These are phyloP conservation scores for Montipora efflorescens DNA, from an alignment of 64 coral and sea anemone species.

Conservation along the genomic window DNA sequence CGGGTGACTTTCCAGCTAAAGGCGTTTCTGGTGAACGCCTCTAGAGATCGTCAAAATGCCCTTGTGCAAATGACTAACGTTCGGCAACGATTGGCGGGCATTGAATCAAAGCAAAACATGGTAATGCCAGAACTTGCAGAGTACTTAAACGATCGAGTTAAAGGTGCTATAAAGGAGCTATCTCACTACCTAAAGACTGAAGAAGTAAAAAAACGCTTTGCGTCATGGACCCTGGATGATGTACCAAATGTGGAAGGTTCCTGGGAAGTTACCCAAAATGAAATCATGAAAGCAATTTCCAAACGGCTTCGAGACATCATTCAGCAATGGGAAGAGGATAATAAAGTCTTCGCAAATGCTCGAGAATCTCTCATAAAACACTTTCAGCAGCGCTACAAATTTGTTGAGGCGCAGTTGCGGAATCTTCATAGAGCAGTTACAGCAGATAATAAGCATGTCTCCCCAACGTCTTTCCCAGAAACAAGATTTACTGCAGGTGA, in stretches of 20 bases:
- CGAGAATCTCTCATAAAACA: neutral
- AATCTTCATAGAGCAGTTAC: neutral
- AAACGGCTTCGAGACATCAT: neutral
- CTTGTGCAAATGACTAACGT: neutral
- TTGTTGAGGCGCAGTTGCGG: neutral
- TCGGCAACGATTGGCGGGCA: neutral
- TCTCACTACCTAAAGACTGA: neutral
- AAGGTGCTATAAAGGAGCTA: neutral
- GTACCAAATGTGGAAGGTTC: neutral
- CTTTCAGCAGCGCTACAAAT: slow-evolving; percentile 20
- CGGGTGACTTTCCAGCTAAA: neutral
- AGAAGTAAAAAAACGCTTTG: neutral
- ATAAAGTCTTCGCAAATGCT: slow-evolving; percentile 12
- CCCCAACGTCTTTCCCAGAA: neutral
- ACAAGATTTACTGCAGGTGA: neutral
- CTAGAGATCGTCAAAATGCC: neutral
- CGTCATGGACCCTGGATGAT: slow-evolving; percentile 12
- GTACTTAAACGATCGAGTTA: neutral
- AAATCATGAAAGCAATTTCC: neutral
- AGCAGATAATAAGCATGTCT: neutral
- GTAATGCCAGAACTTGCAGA: neutral
- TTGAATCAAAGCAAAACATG: neutral
- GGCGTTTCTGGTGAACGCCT: neutral
- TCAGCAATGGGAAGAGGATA: slow-evolving; percentile 41
- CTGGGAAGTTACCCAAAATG: neutral